Conservation (phyloP, 1,140 invertebrate species). For the Dendroctonus valens region DNA sequence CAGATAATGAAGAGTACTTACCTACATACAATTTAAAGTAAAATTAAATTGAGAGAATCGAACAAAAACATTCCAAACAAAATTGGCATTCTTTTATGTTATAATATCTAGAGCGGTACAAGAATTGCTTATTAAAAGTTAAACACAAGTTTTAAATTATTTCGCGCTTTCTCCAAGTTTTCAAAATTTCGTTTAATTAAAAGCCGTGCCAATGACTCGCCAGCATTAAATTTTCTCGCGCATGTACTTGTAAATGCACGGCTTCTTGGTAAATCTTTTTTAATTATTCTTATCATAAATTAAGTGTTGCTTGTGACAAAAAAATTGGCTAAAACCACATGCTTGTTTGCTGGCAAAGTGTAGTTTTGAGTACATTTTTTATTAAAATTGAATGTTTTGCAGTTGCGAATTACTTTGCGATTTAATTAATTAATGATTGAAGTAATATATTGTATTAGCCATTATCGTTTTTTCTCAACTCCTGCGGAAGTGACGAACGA, state of each 20-base stretch:
- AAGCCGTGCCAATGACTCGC: slow-evolving; percentile 2
- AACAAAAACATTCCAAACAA: slow-evolving; percentile 16
- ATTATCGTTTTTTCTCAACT: too few relatives aligned
- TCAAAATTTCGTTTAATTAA: slow-evolving; percentile 28
- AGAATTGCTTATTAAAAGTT: slow-evolving; percentile 30
- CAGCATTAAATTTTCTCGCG: background rate
- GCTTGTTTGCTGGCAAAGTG: too few relatives aligned
- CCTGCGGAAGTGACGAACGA: too few relatives aligned
- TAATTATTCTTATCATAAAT: too few relatives aligned
- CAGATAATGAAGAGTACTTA: slow-evolving; percentile 11
- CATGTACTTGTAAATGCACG: background rate
- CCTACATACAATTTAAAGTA: slow-evolving; percentile 13
- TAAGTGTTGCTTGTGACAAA: too few relatives aligned
- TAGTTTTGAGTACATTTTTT: too few relatives aligned
- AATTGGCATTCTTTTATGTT: slow-evolving; percentile 18
- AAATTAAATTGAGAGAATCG: slow-evolving; percentile 17
- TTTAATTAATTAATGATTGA: too few relatives aligned
- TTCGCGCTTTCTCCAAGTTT: slow-evolving; percentile 18
- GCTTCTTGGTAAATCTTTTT: too few relatives aligned
- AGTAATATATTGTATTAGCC: too few relatives aligned
- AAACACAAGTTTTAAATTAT: slow-evolving; percentile 31
- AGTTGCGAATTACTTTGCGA: too few relatives aligned
- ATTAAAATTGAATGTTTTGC: too few relatives aligned
- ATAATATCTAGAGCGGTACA: slow-evolving; percentile 25
- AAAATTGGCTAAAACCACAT: too few relatives aligned